Conservation (phyloP, 2,888 invertebrate genomes). For the Blomia tropicalis region DNA sequence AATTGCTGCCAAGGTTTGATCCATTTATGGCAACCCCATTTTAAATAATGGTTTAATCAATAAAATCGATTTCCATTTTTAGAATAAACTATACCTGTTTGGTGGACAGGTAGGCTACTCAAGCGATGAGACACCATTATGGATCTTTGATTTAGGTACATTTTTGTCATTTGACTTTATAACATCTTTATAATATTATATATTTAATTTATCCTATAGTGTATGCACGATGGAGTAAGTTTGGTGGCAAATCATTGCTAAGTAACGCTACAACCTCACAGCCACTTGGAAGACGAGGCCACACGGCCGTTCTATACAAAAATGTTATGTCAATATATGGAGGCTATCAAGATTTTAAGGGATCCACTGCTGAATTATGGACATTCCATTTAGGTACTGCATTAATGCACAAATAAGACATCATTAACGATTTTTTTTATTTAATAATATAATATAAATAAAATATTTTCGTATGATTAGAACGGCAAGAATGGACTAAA, state of each 20-base stretch:
- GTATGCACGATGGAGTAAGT: neutral
- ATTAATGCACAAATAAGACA: neutral
- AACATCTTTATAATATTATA: neutral
- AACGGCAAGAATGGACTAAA: conserved; percentile 29
- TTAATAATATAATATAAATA: neutral
- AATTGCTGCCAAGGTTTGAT: conserved; percentile 57
- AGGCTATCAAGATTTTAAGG: conserved; percentile 66
- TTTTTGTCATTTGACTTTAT: too few species aligned
- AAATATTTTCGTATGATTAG: conserved; percentile 23
- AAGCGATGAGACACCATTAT: conserved; percentile 61
- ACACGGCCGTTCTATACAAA: conserved; percentile 59
- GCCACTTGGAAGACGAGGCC: conserved; percentile 52
- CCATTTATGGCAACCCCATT: conserved; percentile 23
- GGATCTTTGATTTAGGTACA: conserved; percentile 53
- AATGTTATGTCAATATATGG: conserved; percentile 68
- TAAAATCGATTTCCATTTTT: conserved; percentile 24
- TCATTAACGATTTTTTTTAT: neutral
- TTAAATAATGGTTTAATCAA: too few species aligned
- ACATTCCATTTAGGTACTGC: conserved; percentile 62
- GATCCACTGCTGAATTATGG: conserved; percentile 71
- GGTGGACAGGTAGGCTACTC: conserved; percentile 70
- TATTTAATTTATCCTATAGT: neutral
- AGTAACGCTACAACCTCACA: neutral
- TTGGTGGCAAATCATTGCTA: neutral
- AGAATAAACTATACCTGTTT: conserved; percentile 54